These are phyloP conservation scores for Orchesellides sinensis DNA, from an alignment of 2,888 invertebrate genomes.

Conservation along the genomic window DNA sequence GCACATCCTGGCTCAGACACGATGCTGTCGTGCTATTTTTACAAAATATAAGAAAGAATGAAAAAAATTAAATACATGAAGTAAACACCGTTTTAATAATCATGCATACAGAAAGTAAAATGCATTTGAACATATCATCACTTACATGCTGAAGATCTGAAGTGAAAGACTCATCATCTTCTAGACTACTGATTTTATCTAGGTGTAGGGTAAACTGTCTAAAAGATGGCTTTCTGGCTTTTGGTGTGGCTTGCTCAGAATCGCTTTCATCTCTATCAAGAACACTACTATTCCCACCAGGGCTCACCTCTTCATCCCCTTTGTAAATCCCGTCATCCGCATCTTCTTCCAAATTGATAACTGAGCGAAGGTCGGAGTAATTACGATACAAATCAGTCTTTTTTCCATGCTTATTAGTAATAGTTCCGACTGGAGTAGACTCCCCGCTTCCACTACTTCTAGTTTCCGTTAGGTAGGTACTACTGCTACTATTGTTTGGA, in stretches of 20 bases:
- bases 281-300: slow-evolving; percentile 30
- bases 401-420: slow-evolving; percentile 66
- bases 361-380: slow-evolving; percentile 64
- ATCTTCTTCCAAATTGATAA: slow-evolving; percentile 61
- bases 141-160: slow-evolving; percentile 73
- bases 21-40: slow-evolving; percentile 72
- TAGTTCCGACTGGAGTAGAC: slow-evolving; percentile 74
- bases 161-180: slow-evolving; percentile 72
- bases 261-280: slow-evolving; percentile 57
- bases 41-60: not conserved
- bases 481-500: slow-evolving; percentile 53
- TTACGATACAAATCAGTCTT: slow-evolving; percentile 70
- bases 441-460: slow-evolving; percentile 74
- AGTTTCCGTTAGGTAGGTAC: slow-evolving; percentile 64
- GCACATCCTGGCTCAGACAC: slow-evolving; percentile 73
- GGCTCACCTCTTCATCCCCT: slow-evolving; percentile 51
- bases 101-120: not conserved
- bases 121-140: not conserved
- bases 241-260: slow-evolving; percentile 55
- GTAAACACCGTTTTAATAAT: not conserved
- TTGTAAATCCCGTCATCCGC: slow-evolving; percentile 56
- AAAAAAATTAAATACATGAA: not conserved
- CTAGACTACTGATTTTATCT: slow-evolving; percentile 73
- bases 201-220: slow-evolving; percentile 72
- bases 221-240: slow-evolving; percentile 67